phyloP scores from a whole-genome alignment of 53 echinoderm and acorn worm genomes.

The Pentamera pediparva region DNA sequence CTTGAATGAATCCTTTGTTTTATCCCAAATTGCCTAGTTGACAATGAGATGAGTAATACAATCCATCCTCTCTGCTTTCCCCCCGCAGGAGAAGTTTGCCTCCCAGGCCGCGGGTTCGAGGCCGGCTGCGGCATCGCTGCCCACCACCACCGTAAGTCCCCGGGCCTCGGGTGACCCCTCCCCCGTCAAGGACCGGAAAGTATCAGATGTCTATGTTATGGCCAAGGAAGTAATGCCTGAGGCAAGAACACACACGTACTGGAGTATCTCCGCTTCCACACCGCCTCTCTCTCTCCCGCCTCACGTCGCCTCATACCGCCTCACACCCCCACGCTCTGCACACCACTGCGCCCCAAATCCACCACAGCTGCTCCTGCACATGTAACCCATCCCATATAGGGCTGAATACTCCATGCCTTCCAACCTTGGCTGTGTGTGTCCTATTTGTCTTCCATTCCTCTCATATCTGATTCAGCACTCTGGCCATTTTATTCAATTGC shows the following conservation, averaged over 20 bases:
- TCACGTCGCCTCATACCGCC: background rate
- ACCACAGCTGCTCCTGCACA: too few relatives aligned
- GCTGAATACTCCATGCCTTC: too few relatives aligned
- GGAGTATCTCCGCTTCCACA: conserved; percentile 5
- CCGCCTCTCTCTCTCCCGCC: too few relatives aligned
- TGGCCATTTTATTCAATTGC: too few relatives aligned
- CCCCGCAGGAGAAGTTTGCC: background rate
- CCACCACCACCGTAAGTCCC: conserved; percentile 24
- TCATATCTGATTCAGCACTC: too few relatives aligned
- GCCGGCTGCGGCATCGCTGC: conserved; percentile 1
- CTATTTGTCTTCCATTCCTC: too few relatives aligned
- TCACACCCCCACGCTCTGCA: background rate
- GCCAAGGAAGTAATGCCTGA: conserved; percentile 33
- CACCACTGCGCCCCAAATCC: background rate
- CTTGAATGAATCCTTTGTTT: too few relatives aligned
- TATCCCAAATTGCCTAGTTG: too few relatives aligned
- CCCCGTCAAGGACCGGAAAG: conserved; percentile 21
- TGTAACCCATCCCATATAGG: too few relatives aligned
- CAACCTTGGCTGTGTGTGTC: too few relatives aligned
- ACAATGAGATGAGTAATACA: too few relatives aligned
- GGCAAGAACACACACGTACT: conserved; percentile 32
- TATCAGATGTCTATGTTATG: conserved; percentile 31
- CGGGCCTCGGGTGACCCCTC: background rate
- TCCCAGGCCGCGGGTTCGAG: conserved; percentile 15
- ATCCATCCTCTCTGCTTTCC: background rate